Base-by-base conservation (phyloP, 1,140 invertebrate genomes). In the Apis dorsata region DNA sequence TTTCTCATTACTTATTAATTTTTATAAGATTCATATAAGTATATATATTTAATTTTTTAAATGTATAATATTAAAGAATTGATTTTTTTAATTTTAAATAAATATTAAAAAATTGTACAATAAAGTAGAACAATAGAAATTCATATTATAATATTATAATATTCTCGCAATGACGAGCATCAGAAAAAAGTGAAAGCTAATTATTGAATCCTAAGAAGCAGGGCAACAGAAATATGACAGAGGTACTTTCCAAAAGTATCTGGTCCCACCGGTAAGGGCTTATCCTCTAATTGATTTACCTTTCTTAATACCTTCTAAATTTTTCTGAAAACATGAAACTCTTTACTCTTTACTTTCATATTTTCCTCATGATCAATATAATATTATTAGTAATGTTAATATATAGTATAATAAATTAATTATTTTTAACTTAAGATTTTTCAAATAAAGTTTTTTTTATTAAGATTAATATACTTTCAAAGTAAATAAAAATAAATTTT, bases 141-240 rank as follows among this genome's bases (percentile, higher is more conserved):
- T 44, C 4, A 44, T 44, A 44, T 44, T 44, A 44, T 44, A 44
- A 44, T 44, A 44, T 44, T n/a, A n/a, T n/a, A n/a, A n/a, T n/a
- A 44, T 44, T 44, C 34, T 44, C 5, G 34, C 34, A 44, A 44
- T 44, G 5, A 44, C 34, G 34, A 44, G 34, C 53, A 55, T 55
- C 12, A 12, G 57, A 65, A 57, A 76, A 68, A 74, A 70, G 66
- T 63, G 21, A 62, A 59, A 82, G 82, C 72, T 79, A 87, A 90
- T 91, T 91, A 89, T 79, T 66, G 68, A 21, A 65, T 49, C 79
- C 34, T 49, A 79, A 77, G 83, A 80, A 90, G 81, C 76, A 81
- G 84, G 82, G 21, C 55, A 49, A 24, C 73, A 91, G 82, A 70
- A 90, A 28, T 17, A 15, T 15, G 8, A 65, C 74, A 82, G 81